These are phyloP conservation scores for Amphiprion ocellaris DNA, from an alignment of 2,113 vertebrate genomes.

Conservation along the genomic window DNA sequence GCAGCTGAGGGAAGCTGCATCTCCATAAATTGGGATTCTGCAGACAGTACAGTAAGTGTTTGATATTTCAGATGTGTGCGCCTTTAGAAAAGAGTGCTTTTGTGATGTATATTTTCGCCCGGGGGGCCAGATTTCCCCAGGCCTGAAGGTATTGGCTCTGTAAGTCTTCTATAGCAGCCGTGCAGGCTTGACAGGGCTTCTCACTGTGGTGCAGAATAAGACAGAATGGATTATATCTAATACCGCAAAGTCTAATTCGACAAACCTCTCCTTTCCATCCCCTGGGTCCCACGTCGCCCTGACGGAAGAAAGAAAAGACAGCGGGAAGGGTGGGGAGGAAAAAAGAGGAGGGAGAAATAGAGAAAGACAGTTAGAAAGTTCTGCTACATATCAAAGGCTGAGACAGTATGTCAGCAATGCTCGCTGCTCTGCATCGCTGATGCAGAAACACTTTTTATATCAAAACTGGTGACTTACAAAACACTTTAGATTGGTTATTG, in stretches of 20 bases:
- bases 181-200: constrained; percentile 62
- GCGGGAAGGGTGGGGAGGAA: constrained; percentile 26
- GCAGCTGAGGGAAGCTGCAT: neutral
- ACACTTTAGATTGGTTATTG: constrained; percentile 51
- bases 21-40: constrained; percentile 57
- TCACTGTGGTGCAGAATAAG: constrained; percentile 62
- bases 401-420: constrained; percentile 54
- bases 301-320: constrained; percentile 62
- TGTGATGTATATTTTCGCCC: constrained; percentile 72
- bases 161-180: constrained; percentile 56
- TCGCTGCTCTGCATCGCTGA: constrained; percentile 51
- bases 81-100: constrained; percentile 51
- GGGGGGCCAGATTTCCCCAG: constrained; percentile 56
- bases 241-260: constrained; percentile 75
- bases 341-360: constrained; percentile 37
- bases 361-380: constrained; percentile 65
- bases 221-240: constrained; percentile 78
- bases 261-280: constrained; percentile 87
- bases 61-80: constrained; percentile 62
- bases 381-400: constrained; percentile 69
- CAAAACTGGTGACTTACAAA: constrained; percentile 45
- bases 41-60: constrained; percentile 54
- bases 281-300: constrained; percentile 83
- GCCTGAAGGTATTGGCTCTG: constrained; percentile 63
- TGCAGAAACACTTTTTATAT: constrained; percentile 39